Conservation (phyloP, 1,140 invertebrate species). For the Drosophila melanica region DNA sequence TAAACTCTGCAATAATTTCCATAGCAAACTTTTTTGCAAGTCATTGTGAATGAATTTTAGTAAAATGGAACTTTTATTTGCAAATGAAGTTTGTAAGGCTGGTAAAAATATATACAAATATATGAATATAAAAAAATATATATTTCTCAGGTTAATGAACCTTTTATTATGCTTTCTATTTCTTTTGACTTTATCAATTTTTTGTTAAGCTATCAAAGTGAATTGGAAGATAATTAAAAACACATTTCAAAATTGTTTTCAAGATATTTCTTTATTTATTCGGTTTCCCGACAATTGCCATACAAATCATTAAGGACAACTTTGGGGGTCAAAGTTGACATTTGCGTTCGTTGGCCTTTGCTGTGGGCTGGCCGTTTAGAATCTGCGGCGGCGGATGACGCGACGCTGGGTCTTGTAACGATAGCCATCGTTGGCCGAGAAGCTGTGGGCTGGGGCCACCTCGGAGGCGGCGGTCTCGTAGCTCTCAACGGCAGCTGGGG, state of each 20-base stretch:
- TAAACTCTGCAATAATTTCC: too few species aligned
- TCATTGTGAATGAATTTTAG: not conserved
- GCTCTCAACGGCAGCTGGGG: constrained; percentile 54
- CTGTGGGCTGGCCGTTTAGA: constrained; percentile 49
- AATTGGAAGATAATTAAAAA: not conserved
- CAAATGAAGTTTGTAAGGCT: too few species aligned
- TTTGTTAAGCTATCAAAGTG: not conserved
- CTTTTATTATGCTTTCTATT: not conserved
- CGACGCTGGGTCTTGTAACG: constrained; percentile 73
- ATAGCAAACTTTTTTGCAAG: too few species aligned
- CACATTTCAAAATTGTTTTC: constrained; percentile 12
- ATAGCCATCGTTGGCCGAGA: constrained; percentile 64
- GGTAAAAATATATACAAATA: too few species aligned
- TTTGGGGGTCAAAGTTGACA: constrained; percentile 22
- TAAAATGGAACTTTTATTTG: too few species aligned
- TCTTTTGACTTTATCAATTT: not conserved
- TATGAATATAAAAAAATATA: too few species aligned
- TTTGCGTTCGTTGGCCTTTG: constrained; percentile 26
- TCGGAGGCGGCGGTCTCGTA: constrained; percentile 68
- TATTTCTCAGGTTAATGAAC: too few species aligned
- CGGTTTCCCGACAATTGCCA: constrained; percentile 54
- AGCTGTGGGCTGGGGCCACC: constrained; percentile 58
- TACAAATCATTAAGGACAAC: constrained; percentile 31
- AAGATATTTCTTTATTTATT: constrained; percentile 47
- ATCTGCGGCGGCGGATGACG: constrained; percentile 68